Base-by-base conservation (phyloP, 2,113 vertebrate genomes). In the Heterochromis multidens region DNA sequence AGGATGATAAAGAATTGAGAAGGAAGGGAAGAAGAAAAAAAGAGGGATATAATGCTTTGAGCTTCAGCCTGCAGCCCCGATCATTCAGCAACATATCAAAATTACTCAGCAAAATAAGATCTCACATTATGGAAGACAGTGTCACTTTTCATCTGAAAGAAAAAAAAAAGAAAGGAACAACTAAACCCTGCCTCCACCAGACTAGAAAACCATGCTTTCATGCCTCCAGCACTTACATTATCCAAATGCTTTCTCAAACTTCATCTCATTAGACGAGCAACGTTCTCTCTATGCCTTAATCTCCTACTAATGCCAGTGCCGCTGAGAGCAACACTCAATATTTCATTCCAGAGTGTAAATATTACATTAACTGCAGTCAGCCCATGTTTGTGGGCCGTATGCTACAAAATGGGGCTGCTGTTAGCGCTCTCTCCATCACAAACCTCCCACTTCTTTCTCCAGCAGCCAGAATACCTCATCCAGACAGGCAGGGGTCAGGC, bases 311-410 rank as follows among this genome's bases (percentile, higher is more conserved):
- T 91, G 83, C 83, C 74, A 79, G 62, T 61, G 83, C 85, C 33
- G 54, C 89, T 83, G 89, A 94, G 90, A 92, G 80, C 87, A 91
- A 93, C 82, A 77, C 90, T 95, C 88, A 94, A 95, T 95, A 94
- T 95, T 95, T 94, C 91, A 95, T 95, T 81, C 93, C 61, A 49
- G 46, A 77, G 84, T 91, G 91, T 95, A 94, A 95, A 95, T 95
- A 95, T 95, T 95, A 90, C 93, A 95, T 93, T 87, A 93, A 92
- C 86, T 85, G 88, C 85, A 84, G 91, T 81, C 82, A 43, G 86
- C 79, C 83, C 67, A 25, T 78, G 80, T 92, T 90, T 83, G 33
- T 7, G 9, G 62, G 91, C 37, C 21, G 19, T 79, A 56, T 57
- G 84, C 85, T 84, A 79, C 65, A 84, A 92, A 93, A 82, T 63